phyloP scores from a whole-genome alignment of 2,888 invertebrate species.

The Prosapia bicincta region DNA sequence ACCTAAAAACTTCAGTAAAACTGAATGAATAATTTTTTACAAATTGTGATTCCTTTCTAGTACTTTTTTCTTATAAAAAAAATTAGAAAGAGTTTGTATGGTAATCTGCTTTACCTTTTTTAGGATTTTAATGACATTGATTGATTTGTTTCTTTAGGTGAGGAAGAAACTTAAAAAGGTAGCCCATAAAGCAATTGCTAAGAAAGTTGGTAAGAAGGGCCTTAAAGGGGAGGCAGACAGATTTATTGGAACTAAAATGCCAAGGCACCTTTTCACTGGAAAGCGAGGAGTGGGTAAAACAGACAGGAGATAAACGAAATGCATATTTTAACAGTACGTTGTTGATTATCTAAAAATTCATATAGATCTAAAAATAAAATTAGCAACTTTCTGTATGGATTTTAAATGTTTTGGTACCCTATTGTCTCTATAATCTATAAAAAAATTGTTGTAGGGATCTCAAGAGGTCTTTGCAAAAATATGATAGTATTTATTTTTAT shows the following conservation, averaged over 20 bases:
- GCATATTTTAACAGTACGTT: no score
- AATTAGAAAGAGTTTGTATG: no score
- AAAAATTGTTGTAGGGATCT: not conserved
- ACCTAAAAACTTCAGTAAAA: no score
- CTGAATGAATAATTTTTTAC: no score
- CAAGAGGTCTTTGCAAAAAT: no score
- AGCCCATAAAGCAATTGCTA: slow-evolving; percentile 77
- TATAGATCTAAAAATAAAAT: not conserved
- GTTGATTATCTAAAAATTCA: no score
- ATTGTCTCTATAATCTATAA: not conserved
- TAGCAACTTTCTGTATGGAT: not conserved
- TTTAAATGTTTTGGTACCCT: no score
- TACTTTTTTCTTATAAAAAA: no score
- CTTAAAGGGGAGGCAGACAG: slow-evolving; percentile 95
- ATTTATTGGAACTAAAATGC: slow-evolving; percentile 91
- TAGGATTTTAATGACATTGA: no score
- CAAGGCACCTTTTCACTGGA: slow-evolving; percentile 92
- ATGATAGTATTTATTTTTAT: no score
- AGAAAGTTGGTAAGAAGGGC: slow-evolving; percentile 78
- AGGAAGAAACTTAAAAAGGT: slow-evolving; percentile 74
- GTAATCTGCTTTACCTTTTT: no score
- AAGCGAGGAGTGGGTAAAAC: slow-evolving; percentile 93
- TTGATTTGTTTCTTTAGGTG: slow-evolving; percentile 59
- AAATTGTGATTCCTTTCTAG: no score
- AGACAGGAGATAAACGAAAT: slow-evolving; percentile 14